phyloP scores from a whole-genome alignment of 2,113 vertebrate genomes.

The Acinonyx jubatus region DNA sequence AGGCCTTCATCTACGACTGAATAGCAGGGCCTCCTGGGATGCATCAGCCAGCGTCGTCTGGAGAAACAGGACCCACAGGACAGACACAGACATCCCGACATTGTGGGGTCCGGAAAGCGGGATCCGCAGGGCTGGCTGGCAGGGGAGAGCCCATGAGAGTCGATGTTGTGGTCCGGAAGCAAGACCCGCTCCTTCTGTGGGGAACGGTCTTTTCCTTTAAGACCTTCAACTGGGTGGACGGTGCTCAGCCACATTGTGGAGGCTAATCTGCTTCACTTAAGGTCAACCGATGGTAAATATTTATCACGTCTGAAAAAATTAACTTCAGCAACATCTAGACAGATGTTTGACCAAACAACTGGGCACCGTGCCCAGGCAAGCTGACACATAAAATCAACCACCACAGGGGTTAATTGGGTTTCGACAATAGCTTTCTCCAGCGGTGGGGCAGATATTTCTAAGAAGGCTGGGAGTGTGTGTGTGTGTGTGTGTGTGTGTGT shows the following conservation, averaged over 20 bases:
- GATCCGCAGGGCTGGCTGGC: background rate
- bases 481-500: background rate
- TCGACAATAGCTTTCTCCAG: too few species aligned
- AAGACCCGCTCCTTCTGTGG: background rate
- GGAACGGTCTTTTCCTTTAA: background rate
- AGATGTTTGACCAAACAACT: background rate
- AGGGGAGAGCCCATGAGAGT: background rate
- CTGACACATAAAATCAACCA: fast-evolving
- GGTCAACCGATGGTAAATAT: too few species aligned
- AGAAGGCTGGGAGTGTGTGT: background rate
- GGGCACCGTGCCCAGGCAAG: background rate
- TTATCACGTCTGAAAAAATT: background rate
- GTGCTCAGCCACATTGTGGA: background rate
- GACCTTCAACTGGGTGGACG: background rate
- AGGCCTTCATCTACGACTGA: fast-evolving
- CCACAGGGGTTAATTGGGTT: background rate
- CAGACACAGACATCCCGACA: background rate
- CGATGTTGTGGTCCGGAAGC: background rate
- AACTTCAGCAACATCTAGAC: background rate
- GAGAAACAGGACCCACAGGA: fast-evolving
- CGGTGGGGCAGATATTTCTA: too few species aligned
- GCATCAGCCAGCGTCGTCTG: fast-evolving
- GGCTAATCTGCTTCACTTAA: background rate
- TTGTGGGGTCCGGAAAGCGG: background rate
- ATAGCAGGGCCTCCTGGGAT: fast-evolving